These are phyloP conservation scores for Littorina saxatilis DNA, from an alignment of 1,140 invertebrate species.

Conservation along the genomic window DNA sequence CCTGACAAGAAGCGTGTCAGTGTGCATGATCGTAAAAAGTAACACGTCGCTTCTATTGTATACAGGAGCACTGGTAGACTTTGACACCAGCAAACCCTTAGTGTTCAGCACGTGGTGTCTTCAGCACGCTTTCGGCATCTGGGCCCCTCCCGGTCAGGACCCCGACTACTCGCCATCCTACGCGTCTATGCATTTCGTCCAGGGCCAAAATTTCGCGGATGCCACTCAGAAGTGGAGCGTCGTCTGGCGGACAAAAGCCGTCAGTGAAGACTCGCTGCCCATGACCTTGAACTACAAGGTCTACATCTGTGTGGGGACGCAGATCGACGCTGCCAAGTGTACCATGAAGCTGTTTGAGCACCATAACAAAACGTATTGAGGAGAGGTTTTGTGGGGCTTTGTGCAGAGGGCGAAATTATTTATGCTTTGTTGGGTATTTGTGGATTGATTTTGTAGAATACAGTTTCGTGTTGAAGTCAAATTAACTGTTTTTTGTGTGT, in stretches of 20 bases:
- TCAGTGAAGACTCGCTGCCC: not conserved
- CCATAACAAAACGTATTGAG: not conserved
- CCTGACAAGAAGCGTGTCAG: too few relatives aligned
- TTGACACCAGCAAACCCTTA: not conserved
- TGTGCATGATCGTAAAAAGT: too few relatives aligned
- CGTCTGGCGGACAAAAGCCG: not conserved
- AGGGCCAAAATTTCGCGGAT: not conserved
- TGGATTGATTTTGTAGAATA: too few relatives aligned
- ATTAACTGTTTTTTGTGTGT: too few relatives aligned
- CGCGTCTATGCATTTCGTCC: not conserved
- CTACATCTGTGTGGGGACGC: not conserved
- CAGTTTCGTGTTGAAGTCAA: too few relatives aligned
- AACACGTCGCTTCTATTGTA: too few relatives aligned
- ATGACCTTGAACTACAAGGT: not conserved
- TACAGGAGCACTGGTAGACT: not conserved
- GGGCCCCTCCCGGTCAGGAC: constrained; percentile 1
- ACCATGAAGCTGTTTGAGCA: not conserved
- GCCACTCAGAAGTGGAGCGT: not conserved
- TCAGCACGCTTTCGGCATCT: not conserved
- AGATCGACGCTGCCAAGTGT: not conserved
- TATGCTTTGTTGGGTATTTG: too few relatives aligned
- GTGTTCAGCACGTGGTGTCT: constrained; percentile 1
- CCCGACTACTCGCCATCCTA: not conserved
- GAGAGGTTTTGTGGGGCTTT: too few relatives aligned
- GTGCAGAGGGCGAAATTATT: too few relatives aligned